Evolutionary conservation across 2,888 invertebrate genomes (phyloP).

Genomic region (Eretmocerus hayati): DNA sequence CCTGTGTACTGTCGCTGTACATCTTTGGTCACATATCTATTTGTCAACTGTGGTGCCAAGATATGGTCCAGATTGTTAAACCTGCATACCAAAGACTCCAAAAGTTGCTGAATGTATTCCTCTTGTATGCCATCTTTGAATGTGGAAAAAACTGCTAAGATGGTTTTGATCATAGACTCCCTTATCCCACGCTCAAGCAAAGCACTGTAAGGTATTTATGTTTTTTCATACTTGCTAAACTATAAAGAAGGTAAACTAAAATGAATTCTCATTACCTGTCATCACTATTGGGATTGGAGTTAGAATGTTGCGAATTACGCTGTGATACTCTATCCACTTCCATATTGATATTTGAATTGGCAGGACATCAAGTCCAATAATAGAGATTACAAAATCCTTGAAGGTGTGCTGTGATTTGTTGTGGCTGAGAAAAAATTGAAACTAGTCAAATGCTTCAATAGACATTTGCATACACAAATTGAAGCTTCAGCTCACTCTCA

Average conservation of each 20-base stretch:
- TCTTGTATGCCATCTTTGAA: slow-evolving; percentile 49
- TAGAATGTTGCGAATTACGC: no score
- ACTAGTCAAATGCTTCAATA: no score
- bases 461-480: no score
- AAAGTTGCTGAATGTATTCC: slow-evolving; percentile 53
- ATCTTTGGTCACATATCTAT: slow-evolving; percentile 22
- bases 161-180: slow-evolving; percentile 60
- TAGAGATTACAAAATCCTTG: no score
- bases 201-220: background rate
- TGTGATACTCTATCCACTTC: background rate
- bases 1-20: slow-evolving; percentile 32
- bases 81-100: slow-evolving; percentile 49
- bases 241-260: no score
- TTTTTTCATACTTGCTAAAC: background rate
- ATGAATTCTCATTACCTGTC: no score
- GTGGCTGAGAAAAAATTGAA: no score
- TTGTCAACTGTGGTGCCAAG: slow-evolving; percentile 33
- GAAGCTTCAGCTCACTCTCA: no score
- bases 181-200: slow-evolving; percentile 48
- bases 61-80: slow-evolving; percentile 36
- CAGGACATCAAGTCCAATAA: no score
- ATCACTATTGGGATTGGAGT: no score
- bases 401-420: no score
- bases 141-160: slow-evolving; percentile 54
- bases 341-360: no score